Percentiles rank a stretch among this genome's conserved stretches.
Evolutionary conservation across 1,140 invertebrate genomes (phyloP).

Genomic region (Akabosia matsudoensis): DNA sequence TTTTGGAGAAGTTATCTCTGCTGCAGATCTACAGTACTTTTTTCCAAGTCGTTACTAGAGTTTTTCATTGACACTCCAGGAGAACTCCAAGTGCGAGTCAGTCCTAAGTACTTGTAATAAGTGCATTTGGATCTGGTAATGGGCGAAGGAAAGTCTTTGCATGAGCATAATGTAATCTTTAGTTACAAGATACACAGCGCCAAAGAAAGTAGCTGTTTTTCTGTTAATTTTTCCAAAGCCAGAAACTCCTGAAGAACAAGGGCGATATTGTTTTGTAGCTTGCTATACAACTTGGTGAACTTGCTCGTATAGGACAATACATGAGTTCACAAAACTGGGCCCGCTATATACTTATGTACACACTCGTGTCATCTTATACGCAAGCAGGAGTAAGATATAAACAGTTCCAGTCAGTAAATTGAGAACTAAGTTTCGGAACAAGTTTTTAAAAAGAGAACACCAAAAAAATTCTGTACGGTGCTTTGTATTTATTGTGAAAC

Average conservation of each 20-base stretch:
- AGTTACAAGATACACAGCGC: neutral
- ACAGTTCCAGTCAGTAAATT: neutral
- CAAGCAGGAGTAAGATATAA: too few relatives aligned
- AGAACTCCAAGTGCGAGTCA: neutral
- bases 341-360: neutral
- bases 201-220: neutral
- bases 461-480: too few relatives aligned
- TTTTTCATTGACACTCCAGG: slow-evolving; percentile 14
- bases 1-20: too few relatives aligned
- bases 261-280: neutral
- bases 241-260: slow-evolving; percentile 16
- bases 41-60: neutral
- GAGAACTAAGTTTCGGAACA: slow-evolving; percentile 15
- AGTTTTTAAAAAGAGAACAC: slow-evolving; percentile 12
- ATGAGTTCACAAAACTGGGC: neutral
- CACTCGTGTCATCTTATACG: too few relatives aligned
- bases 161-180: too few relatives aligned
- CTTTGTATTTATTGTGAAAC: slow-evolving; percentile 15
- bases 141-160: too few relatives aligned
- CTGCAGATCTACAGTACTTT: neutral
- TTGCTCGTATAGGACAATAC: neutral
- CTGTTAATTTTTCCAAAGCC: neutral
- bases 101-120: too few relatives aligned
- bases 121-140: too few relatives aligned
- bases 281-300: neutral